phyloP scores from a whole-genome alignment of 2,888 invertebrate genomes.

The Hypena proboscidalis region DNA sequence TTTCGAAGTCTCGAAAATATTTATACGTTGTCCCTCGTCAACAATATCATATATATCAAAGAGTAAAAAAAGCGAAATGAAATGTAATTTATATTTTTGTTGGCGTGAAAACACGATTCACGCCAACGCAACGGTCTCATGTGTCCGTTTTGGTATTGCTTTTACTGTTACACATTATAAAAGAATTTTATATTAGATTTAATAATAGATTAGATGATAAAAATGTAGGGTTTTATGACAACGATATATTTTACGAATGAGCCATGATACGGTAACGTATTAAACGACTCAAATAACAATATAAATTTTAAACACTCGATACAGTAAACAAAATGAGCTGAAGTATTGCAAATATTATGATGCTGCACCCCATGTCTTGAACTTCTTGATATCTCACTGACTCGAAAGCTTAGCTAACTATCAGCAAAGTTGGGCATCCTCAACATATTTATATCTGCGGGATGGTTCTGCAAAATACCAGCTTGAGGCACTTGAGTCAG shows the following conservation, averaged over 20 bases:
- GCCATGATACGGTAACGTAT: no score
- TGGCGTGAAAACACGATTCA: no score
- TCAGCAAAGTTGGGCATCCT: no score
- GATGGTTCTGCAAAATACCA: no score
- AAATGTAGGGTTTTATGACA: neutral
- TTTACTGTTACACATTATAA: neutral
- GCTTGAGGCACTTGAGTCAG: no score
- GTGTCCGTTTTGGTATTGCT: constrained; percentile 1
- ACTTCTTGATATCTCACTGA: no score
- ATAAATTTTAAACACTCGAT: no score
- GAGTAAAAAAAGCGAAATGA: neutral
- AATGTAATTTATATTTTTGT: constrained; percentile 1
- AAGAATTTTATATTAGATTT: neutral
- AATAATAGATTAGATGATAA: neutral
- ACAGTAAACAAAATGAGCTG: no score
- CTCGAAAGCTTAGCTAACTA: no score
- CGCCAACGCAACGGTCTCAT: constrained; percentile 5
- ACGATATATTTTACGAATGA: neutral
- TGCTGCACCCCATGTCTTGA: no score
- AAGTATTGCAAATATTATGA: constrained; percentile 36
- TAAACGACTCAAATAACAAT: no score
- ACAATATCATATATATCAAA: constrained; percentile 6
- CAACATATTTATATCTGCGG: no score
- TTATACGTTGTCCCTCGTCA: neutral
- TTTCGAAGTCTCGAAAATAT: neutral